Evolutionary conservation across 2,113 vertebrate species (phyloP), one percentile per base, ranked within the genome.

Genomic region (Vulpes vulpes): DNA sequence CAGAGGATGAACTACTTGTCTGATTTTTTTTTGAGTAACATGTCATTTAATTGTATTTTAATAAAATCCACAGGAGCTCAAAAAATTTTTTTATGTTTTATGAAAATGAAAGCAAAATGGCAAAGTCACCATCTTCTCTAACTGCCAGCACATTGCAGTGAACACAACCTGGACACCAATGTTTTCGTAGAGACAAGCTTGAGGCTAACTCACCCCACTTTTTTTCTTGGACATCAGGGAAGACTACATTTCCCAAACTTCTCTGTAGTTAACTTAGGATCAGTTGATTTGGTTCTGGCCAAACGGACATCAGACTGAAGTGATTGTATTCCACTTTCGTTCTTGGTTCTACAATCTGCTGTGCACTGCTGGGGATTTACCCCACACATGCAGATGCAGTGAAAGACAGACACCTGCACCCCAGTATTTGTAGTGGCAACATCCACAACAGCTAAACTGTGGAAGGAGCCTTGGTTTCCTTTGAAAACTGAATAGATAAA

Each of bases 31-130:
- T 85, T 73, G 23, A 79, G 51, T 81, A 74, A 43, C 60, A 92
- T 15, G 43, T 55, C 57, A 8, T 20, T 79, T 87, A 91, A 97
- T 85, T 95, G 4, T 73, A 25, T 57, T 91, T 91, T 90, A 80
- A 91, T 96, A 96, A 97, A 25, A 22, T 65, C 8, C 8, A 43
- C 14, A 12, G 79, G 3, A 83, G 23, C 53, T 94, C 60, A 65
- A 95, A 57, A 49, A 57, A 27, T 23, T 23, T 69, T 38, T 84
- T 94, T 89, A 17, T 25, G 30, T 20, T 94, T 80, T 83, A 15
- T 51, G n/a, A 55, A 86, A 87, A 53, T 25, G 60, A 65, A 69
- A 1, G 12, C 30, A 25, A 17, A 65, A 69, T 7, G 55, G 2
- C 32, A 76, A 95, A 59, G 19, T 51, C 0, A 0, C 1, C 10